phyloP scores from a whole-genome alignment of 2,888 invertebrate species.

The Pecten maximus region DNA sequence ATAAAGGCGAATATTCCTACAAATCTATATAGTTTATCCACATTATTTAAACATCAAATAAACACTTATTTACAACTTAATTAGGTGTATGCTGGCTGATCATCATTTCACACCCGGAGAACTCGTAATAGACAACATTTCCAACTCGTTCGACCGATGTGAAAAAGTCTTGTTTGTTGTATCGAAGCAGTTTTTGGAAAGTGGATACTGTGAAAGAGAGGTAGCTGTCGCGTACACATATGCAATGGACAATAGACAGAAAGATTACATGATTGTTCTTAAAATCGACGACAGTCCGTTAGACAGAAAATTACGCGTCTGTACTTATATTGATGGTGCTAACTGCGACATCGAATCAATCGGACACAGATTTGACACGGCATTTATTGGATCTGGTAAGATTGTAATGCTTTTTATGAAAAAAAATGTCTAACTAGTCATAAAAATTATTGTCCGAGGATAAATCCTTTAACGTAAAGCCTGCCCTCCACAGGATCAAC shows the following conservation, averaged over 20 bases:
- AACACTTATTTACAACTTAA: neutral
- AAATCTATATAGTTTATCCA: too few relatives aligned
- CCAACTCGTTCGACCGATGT: neutral
- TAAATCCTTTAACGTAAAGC: too few relatives aligned
- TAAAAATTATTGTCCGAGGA: too few relatives aligned
- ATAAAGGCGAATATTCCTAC: too few relatives aligned
- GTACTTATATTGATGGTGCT: neutral
- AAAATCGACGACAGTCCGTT: neutral
- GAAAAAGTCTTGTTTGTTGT: neutral
- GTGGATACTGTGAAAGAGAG: neutral
- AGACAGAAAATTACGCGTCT: neutral
- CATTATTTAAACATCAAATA: too few relatives aligned
- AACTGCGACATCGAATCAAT: neutral
- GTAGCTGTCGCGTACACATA: neutral
- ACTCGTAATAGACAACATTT: neutral
- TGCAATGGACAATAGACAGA: neutral
- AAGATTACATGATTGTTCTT: neutral
- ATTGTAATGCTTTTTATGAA: too few relatives aligned
- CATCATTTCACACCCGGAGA: neutral
- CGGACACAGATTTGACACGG: neutral
- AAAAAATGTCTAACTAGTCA: too few relatives aligned
- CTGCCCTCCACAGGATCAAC: too few relatives aligned
- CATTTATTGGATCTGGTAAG: neutral
- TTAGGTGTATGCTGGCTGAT: neutral
- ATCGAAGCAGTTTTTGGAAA: neutral